These are phyloP conservation scores for Neria commutata DNA, from an alignment of 2,888 invertebrate genomes.

Conservation along the genomic window DNA sequence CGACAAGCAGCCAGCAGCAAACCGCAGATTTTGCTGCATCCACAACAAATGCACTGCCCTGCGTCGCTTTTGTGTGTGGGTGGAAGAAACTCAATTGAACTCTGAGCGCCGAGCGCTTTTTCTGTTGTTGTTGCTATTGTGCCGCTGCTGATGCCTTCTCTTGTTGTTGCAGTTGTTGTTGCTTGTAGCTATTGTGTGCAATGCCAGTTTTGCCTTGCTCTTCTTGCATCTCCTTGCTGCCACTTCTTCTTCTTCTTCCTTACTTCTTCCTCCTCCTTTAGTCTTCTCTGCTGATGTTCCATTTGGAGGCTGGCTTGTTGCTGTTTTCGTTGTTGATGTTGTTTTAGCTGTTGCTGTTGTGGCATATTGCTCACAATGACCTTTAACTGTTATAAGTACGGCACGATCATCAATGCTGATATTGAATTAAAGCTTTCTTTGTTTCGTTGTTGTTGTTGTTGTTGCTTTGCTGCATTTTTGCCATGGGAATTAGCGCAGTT, in stretches of 20 bases:
- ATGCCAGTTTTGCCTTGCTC: background rate
- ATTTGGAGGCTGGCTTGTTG: too few species aligned
- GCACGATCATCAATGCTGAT: slow-evolving; percentile 43
- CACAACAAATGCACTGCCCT: background rate
- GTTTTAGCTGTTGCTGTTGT: slow-evolving; percentile 19
- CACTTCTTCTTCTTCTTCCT: background rate
- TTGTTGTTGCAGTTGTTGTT: slow-evolving; percentile 9
- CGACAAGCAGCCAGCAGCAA: slow-evolving; percentile 1
- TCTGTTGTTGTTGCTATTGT: background rate
- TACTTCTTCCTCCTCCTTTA: too few species aligned
- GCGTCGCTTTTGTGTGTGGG: slow-evolving; percentile 12
- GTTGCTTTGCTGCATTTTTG: slow-evolving; percentile 25
- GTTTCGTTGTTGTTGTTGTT: slow-evolving; percentile 17
- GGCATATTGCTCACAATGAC: slow-evolving; percentile 36
- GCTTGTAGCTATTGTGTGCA: background rate
- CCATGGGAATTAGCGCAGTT: slow-evolving; percentile 39
- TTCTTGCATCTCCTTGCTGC: background rate
- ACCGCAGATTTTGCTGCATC: background rate
- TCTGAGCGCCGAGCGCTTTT: background rate
- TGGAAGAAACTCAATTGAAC: slow-evolving; percentile 16
- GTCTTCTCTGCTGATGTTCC: too few species aligned
- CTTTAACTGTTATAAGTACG: slow-evolving; percentile 47
- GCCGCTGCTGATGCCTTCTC: background rate
- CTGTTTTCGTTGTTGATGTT: slow-evolving; percentile 17
- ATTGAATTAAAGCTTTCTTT: slow-evolving; percentile 32